These are phyloP conservation scores for Eupithecia dodoneata DNA, from an alignment of 2,888 invertebrate genomes.

Conservation along the genomic window DNA sequence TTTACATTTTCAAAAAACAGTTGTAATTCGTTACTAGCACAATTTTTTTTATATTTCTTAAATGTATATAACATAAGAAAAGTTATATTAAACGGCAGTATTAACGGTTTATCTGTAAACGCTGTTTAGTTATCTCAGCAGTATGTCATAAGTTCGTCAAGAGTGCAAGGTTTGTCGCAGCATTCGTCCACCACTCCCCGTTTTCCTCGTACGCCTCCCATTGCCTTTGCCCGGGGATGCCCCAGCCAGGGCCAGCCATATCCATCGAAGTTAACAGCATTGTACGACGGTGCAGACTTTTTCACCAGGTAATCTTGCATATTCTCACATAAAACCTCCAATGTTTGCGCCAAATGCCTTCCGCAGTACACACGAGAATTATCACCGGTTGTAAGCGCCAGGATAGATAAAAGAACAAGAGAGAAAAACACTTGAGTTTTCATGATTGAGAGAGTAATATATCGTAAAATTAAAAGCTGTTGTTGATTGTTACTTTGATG, in stretches of 20 bases:
- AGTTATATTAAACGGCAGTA: slow-evolving; percentile 1
- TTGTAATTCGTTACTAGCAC: neutral
- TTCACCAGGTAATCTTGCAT: slow-evolving; percentile 21
- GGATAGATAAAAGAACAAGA: slow-evolving; percentile 15
- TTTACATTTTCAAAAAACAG: neutral
- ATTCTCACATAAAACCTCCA: slow-evolving; percentile 29
- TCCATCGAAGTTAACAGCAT: slow-evolving; percentile 26
- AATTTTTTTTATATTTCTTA: neutral
- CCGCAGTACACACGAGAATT: slow-evolving; percentile 32
- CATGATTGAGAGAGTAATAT: slow-evolving; percentile 25
- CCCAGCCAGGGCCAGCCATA: slow-evolving; percentile 31
- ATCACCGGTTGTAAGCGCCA: slow-evolving; percentile 19
- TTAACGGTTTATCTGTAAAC: neutral
- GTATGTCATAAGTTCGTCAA: slow-evolving; percentile 33
- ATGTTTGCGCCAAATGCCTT: slow-evolving; percentile 28
- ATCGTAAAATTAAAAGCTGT: neutral
- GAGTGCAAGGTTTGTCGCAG: slow-evolving; percentile 38
- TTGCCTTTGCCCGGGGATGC: slow-evolving; percentile 25
- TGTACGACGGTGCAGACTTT: slow-evolving; percentile 26
- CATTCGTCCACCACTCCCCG: slow-evolving; percentile 38
- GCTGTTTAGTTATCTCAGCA: slow-evolving; percentile 19
- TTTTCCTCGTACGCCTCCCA: slow-evolving; percentile 30
- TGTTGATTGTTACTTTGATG: slow-evolving; percentile 23
- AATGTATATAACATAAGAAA: neutral
- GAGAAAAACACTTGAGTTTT: slow-evolving; percentile 29